Evolutionary conservation across 1,140 invertebrate species (phyloP).

Genomic region (Drosophila dunni): DNA sequence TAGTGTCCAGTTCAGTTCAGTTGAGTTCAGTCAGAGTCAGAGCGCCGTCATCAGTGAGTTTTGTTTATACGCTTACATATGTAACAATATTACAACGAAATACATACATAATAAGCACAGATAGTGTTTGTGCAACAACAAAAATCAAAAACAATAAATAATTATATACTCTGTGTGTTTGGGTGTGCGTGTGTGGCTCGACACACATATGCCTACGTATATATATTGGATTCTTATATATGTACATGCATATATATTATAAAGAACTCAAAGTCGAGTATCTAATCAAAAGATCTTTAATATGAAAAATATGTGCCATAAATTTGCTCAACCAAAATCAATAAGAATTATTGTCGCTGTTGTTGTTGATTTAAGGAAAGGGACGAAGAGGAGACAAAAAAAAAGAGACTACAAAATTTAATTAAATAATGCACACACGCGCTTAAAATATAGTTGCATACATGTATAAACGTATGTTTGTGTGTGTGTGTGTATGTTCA

Average conservation of each 20-base stretch:
- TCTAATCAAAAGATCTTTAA: slow-evolving; percentile 30
- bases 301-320: slow-evolving; percentile 32
- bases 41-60: slow-evolving; percentile 79
- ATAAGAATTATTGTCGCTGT: slow-evolving; percentile 17
- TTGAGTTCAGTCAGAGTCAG: slow-evolving; percentile 79
- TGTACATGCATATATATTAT: not conserved
- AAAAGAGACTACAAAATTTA: slow-evolving; percentile 23
- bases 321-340: slow-evolving; percentile 22
- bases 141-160: slow-evolving; percentile 38
- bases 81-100: slow-evolving; percentile 47
- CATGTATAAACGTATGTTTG: not conserved
- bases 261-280: slow-evolving; percentile 26
- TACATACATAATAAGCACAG: slow-evolving; percentile 18
- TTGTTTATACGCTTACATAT: slow-evolving; percentile 76
- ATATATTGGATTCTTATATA: not conserved
- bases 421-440: slow-evolving; percentile 49
- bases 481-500: not conserved
- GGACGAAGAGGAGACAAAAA: not conserved
- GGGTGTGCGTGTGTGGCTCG: slow-evolving; percentile 10
- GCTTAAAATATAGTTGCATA: slow-evolving; percentile 27
- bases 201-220: slow-evolving; percentile 6
- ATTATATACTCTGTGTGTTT: slow-evolving; percentile 23
- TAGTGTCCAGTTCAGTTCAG: slow-evolving; percentile 71
- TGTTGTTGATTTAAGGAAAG: slow-evolving; percentile 7
- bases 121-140: slow-evolving; percentile 14